Conservation (phyloP, 2,797 vertebrate species). For the Bufotes viridis region DNA sequence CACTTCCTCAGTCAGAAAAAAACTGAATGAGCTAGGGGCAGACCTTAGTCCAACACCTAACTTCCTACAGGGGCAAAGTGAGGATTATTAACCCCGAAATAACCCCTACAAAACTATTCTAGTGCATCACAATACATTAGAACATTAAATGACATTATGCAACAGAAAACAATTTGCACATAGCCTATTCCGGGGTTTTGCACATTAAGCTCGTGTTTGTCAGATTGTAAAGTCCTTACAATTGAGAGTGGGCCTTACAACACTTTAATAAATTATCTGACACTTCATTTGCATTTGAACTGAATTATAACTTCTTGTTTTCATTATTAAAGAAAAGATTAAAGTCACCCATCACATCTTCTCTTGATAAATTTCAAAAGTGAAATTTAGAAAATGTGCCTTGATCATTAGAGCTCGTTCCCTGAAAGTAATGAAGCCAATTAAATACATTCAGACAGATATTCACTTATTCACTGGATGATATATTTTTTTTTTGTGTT, state of each 20-base stretch:
- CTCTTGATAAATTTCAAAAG: constrained; percentile 49
- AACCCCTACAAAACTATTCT: too few species aligned
- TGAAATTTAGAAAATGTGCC: constrained; percentile 34
- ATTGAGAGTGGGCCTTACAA: constrained; percentile 11
- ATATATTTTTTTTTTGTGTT: neutral
- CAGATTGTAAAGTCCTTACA: constrained; percentile 15
- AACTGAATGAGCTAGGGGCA: too few species aligned
- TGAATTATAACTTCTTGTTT: constrained; percentile 51
- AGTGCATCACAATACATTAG: too few species aligned
- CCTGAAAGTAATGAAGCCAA: constrained; percentile 49
- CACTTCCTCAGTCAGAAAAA: too few species aligned
- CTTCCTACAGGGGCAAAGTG: too few species aligned
- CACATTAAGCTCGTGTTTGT: neutral
- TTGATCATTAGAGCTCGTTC: constrained; percentile 49
- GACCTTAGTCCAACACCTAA: too few species aligned
- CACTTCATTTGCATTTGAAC: constrained; percentile 43
- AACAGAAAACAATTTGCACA: too few species aligned
- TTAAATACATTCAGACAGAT: constrained; percentile 23
- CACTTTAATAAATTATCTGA: constrained; percentile 35
- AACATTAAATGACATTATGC: too few species aligned
- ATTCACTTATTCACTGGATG: neutral
- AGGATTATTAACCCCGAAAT: too few species aligned
- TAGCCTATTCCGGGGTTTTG: too few species aligned
- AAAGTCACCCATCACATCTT: constrained; percentile 45
- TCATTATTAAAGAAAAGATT: constrained; percentile 51